phyloP scores from a whole-genome alignment of 2,797 vertebrate genomes.

The Pampus argenteus region DNA sequence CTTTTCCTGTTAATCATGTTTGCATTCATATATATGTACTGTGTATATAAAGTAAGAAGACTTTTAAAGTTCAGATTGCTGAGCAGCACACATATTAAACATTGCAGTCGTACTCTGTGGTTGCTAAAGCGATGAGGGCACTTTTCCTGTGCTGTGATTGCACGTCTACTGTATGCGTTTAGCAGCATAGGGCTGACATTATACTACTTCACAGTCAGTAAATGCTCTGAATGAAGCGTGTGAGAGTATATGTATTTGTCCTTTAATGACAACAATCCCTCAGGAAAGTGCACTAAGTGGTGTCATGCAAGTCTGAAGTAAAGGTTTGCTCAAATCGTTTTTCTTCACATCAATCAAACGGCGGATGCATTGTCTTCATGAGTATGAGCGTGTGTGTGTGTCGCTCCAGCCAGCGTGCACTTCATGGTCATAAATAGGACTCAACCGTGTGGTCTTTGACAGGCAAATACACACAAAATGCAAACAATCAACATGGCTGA shows the following conservation, averaged over 20 bases:
- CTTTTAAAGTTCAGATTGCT: slow-evolving; percentile 20
- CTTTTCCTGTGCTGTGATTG: slow-evolving; percentile 3
- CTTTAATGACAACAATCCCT: neutral
- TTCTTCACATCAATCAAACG: slow-evolving; percentile 10
- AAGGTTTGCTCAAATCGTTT: neutral
- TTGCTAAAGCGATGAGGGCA: neutral
- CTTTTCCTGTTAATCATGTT: slow-evolving; percentile 30
- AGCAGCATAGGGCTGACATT: neutral
- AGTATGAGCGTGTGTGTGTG: neutral
- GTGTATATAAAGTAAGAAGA: too few relatives aligned
- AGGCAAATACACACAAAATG: neutral
- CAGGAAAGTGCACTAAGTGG: neutral
- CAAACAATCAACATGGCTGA: neutral
- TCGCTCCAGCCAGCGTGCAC: neutral
- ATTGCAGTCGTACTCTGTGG: neutral
- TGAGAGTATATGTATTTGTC: neutral
- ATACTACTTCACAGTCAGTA: neutral
- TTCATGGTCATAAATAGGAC: neutral
- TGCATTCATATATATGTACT: slow-evolving; percentile 59
- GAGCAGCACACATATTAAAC: neutral
- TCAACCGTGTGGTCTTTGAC: neutral
- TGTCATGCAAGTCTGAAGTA: neutral
- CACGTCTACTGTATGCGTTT: neutral
- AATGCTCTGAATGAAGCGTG: neutral
- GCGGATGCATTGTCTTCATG: neutral